A percentile compares a stretch with the other conserved stretches of the same genome.
Evolutionary conservation across 2,113 vertebrate genomes (phyloP).

Genomic region (Vombatus ursinus): DNA sequence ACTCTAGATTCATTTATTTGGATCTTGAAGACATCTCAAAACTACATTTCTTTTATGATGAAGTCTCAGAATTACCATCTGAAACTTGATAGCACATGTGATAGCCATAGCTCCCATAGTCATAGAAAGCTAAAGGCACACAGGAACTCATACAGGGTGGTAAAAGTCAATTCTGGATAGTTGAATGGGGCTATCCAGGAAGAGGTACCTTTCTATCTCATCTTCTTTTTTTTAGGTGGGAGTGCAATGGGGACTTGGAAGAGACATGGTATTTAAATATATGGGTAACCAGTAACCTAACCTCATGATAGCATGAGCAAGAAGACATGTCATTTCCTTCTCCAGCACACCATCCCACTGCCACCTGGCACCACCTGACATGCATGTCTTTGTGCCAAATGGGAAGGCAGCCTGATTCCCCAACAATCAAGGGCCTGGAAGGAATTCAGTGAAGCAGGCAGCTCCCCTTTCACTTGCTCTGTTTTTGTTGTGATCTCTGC

Average conservation of each 20-base stretch:
- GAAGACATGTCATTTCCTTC: background rate
- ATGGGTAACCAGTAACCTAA: slow-evolving; percentile 68
- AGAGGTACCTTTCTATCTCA: background rate
- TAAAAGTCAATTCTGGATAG: background rate
- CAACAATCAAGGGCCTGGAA: slow-evolving; percentile 63
- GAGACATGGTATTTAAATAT: slow-evolving; percentile 45
- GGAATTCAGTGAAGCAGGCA: slow-evolving; percentile 64
- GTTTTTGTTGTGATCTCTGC: slow-evolving; percentile 71
- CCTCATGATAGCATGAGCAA: slow-evolving; percentile 22
- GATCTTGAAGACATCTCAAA: background rate
- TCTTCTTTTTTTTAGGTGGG: slow-evolving; percentile 10
- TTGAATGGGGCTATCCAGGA: background rate
- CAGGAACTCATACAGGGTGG: background rate
- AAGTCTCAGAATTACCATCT: background rate
- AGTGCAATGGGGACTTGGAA: slow-evolving; percentile 37
- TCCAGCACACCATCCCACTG: slow-evolving; percentile 50
- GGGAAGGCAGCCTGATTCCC: slow-evolving; percentile 72
- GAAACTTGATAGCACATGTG: background rate
- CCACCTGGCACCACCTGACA: slow-evolving; percentile 77
- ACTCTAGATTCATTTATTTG: background rate
- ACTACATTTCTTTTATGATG: background rate
- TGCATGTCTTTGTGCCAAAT: slow-evolving; percentile 60
- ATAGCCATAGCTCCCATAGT: background rate
- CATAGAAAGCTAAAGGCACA: background rate
- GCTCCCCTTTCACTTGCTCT: slow-evolving; percentile 71